These are phyloP conservation scores for Scyliorhinus canicula DNA, from an alignment of 2,797 vertebrate genomes.

Conservation along the genomic window DNA sequence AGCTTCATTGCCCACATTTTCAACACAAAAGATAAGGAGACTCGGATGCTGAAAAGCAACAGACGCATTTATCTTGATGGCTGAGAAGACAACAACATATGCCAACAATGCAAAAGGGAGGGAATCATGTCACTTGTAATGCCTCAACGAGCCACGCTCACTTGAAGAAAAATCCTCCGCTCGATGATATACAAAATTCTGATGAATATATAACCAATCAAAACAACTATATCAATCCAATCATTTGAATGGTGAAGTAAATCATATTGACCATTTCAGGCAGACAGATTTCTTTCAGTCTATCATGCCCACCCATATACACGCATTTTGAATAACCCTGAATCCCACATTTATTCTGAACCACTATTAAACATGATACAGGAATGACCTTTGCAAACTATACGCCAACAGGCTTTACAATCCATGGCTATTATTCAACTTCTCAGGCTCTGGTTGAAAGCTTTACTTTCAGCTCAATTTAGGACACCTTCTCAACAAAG, in stretches of 20 bases:
- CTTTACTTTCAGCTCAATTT: not conserved
- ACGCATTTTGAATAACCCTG: not conserved
- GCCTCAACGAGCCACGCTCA: not conserved
- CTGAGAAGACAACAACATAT: not conserved
- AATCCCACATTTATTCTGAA: not conserved
- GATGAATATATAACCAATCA: not conserved
- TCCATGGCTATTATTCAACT: not conserved
- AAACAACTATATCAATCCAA: not conserved
- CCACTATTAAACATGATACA: not conserved
- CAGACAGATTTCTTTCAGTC: not conserved
- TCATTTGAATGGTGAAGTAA: not conserved
- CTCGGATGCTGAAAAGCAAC: slow-evolving; percentile 32
- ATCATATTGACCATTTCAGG: not conserved
- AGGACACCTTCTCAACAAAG: not conserved
- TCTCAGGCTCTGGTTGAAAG: not conserved
- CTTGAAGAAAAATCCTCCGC: not conserved
- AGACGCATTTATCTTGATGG: not conserved
- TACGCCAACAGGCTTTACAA: not conserved
- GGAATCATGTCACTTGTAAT: not conserved
- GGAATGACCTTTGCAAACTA: not conserved
- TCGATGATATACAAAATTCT: not conserved
- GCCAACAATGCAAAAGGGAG: not conserved
- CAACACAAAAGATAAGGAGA: slow-evolving; percentile 17
- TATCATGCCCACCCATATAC: not conserved
- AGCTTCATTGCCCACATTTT: too few relatives aligned